Base-by-base conservation (phyloP, 2,888 invertebrate genomes). In the Cylloceria caligata region DNA sequence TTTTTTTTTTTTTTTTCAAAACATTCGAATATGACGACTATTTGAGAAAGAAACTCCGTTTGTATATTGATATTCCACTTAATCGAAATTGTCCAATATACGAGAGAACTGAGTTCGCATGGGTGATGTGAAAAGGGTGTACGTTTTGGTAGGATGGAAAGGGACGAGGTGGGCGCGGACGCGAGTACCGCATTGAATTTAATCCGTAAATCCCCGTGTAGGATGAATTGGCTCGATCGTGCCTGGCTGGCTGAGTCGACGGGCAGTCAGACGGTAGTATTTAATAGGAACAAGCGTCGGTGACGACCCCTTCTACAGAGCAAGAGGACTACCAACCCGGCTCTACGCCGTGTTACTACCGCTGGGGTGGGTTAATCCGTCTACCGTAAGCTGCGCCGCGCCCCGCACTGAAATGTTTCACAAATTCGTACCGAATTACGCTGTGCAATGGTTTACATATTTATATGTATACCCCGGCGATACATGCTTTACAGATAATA, bases 151-250 rank as follows among this genome's bases (percentile, higher is more conserved):
- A 45, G 11, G 45, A 30, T 11, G 19, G 60, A 30, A 27, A 39
- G 52, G 52, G 42, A 36, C 52, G 73, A 67, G 24, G 21, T 19
- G 52, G 47, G 62, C 72, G 73, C 73, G 77, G 68, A 73, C 73
- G 73, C 64, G 60, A 49, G 76, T 76, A 81, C 77, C 77, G 73
- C 81, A 81, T 81, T 81, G 81, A 77, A 77, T 81, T 77, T 81
- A 81, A 81, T 81, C 81, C 81, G 77, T 77, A 81, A 81, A 81
- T 81, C 81, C 77, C 73, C 77, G 81, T 81, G 81, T 81, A 81
- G 81, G 77, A 77, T 77, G 77, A 81, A 81, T 81, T 81, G 68
- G 81, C 73, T 77, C 77, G 81, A 81, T 77, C 81, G 81, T 81
- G 67, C 80, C 52, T 60, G 39, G 73, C 68, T 64, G 80, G 74